Evolutionary conservation across 2,888 invertebrate species (phyloP), one percentile per base, ranked within the genome.

Genomic region (Hoplodrina ambigua): DNA sequence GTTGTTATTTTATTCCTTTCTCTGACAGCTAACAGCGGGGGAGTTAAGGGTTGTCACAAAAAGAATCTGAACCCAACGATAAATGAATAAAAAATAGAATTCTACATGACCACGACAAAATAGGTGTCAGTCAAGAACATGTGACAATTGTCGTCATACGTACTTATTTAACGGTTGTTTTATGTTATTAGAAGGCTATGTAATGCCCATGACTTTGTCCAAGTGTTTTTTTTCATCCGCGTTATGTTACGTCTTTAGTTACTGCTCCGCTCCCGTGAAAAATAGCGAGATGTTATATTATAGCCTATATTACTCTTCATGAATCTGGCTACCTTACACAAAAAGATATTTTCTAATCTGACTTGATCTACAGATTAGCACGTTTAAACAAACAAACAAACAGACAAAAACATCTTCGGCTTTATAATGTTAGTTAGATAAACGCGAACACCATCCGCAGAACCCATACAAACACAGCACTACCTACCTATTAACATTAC

Each of bases 401-500:
- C 25, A 25, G n/a, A n/a, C n/a, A 25, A 25, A 25, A 25, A 25
- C 2, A 25, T 25, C 25, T 25, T 25, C 25, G 25, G 25, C 25
- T 25, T 25, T 25, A 2, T 25, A 25, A 25, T 25, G 25, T 25
- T 25, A 25, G 25, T 2, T 25, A 25, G 25, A 25, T 49, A 25
- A 44, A 55, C 7, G 19, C 41, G 15, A 54, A 33, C 57, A 49
- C 33, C 33, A 75, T 7, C 15, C 37, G 25, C 66, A 69, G 20
- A 33, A 46, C 4, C 15, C 50, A 11, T 7, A 53, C n/a, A n/a
- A 15, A 64, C 15, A 55, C n/a, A 15, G 53, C 37, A 52, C 46
- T 46, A 46, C 50, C 33, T 75, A 59, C 44, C 53, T 77, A 76
- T 61, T 74, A 74, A 74, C 78, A 57, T 74, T 78, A 79, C 79